phyloP scores from a whole-genome alignment of 1,140 invertebrate species.

The Druon quercuslanigerum region DNA sequence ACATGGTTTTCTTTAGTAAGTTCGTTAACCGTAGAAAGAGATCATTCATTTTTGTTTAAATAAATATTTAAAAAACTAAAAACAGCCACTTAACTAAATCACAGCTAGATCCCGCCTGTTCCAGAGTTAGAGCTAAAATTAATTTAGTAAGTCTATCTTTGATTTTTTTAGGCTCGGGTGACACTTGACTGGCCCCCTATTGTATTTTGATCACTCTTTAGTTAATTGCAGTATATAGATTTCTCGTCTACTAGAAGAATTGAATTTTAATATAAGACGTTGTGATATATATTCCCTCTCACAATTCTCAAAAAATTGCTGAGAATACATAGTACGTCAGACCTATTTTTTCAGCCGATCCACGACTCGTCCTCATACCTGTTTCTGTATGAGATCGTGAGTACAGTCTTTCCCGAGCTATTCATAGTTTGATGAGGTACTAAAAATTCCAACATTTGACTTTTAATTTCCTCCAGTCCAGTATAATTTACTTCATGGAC shows the following conservation, averaged over 20 bases:
- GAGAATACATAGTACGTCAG: neutral
- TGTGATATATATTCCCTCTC: neutral
- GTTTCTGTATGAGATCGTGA: no score
- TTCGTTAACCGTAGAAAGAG: conserved; percentile 22
- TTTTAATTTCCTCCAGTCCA: no score
- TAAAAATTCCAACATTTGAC: no score
- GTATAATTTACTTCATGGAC: no score
- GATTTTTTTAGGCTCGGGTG: conserved; percentile 74
- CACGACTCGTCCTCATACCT: no score
- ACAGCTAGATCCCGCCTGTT: conserved; percentile 66
- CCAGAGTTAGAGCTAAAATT: conserved; percentile 68
- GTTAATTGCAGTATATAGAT: conserved; percentile 32
- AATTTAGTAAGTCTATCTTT: conserved; percentile 72
- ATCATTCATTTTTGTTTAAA: conserved; percentile 35
- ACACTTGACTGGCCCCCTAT: conserved; percentile 58
- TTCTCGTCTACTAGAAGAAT: conserved; percentile 10
- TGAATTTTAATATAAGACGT: conserved; percentile 15
- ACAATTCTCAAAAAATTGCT: neutral
- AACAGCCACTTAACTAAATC: conserved; percentile 70
- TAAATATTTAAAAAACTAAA: conserved; percentile 41
- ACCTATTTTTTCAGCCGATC: neutral
- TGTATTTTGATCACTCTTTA: conserved; percentile 57
- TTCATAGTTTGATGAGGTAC: no score
- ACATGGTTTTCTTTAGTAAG: conserved; percentile 40
- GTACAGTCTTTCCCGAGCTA: no score